A percentile compares a stretch with the other conserved stretches of the same genome.
phyloP scores from a whole-genome alignment of 2,888 invertebrate genomes.

The Harpalus rufipes region DNA sequence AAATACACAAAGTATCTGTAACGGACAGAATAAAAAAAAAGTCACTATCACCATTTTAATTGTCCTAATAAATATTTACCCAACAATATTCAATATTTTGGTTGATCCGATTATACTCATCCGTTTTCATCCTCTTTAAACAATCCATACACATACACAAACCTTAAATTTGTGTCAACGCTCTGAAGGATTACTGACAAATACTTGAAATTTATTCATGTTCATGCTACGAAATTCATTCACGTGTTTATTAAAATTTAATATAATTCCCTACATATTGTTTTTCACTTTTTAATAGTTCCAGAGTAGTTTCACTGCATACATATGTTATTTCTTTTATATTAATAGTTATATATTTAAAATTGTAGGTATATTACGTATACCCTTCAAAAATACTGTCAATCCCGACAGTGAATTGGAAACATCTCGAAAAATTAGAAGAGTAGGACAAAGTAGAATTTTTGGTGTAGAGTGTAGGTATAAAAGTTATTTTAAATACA shows the following conservation, averaged over 20 bases:
- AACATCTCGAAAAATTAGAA: no score
- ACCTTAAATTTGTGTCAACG: slow-evolving; percentile 2
- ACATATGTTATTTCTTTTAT: no score
- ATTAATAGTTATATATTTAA: no score
- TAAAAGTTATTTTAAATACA: no score
- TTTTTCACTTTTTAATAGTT: neutral
- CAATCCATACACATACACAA: neutral
- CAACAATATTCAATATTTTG: neutral
- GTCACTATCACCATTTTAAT: neutral
- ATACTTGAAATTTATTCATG: slow-evolving; percentile 20
- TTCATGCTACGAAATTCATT: slow-evolving; percentile 3
- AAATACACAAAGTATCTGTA: no score
- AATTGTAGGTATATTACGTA: no score
- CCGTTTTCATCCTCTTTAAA: slow-evolving; percentile 4
- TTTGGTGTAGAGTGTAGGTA: no score
- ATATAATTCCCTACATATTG: slow-evolving; percentile 24
- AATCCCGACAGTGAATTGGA: no score
- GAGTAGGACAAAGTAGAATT: no score
- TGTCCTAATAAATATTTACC: neutral
- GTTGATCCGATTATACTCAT: slow-evolving; percentile 11
- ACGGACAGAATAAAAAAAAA: no score
- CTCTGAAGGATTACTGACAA: neutral
- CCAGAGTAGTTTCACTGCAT: no score
- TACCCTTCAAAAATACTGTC: no score
- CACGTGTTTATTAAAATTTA: slow-evolving; percentile 35